Evolutionary conservation across 2,797 vertebrate species (phyloP), one percentile per base, ranked within the genome.

Genomic region (Artibeus lituratus): DNA sequence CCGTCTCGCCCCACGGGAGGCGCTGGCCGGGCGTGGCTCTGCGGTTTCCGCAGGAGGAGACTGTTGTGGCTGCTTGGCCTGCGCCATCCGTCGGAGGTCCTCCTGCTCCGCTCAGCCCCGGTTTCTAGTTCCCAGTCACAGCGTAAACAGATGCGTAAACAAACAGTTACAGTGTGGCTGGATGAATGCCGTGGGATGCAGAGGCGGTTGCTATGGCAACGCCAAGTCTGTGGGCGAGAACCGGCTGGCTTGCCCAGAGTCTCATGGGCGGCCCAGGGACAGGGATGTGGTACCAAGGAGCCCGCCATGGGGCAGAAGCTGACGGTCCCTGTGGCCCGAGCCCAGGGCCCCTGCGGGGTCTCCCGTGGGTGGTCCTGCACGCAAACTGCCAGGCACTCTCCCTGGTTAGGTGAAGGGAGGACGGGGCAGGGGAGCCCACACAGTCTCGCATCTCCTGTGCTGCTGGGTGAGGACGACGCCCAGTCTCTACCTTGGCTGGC

Each of bases 181-280:
- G 90, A 29, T 87, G 42, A 51, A 70, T 70, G 29, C 0, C 0
- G 7, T 10, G 39, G 65, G 85, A 59, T 49, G 53, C 83, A 65
- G 80, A 89, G 29, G 35, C 72, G 10, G 97, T 95, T 95, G 92
- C 96, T 73, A 84, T n/a, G 96, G 95, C 95, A 95, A 77, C 65
- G 0, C 57, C 69, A 72, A 47, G 44, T 59, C 76, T 42, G 51
- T 2, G 1, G 83, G 49, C 35, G 37, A n/a, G 24, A 88, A 35
- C 21, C 16, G 82, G 44, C n/a, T 91, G 1, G 26, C 83, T 76
- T 39, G 92, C 78, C 70, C 74, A 29, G 26, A 18, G 78, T 51
- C 95, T 94, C 19, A 16, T 35, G 19, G 55, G 39, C 62, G 22
- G 26, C 51, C 69, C 22, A 10, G 53, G 14, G 82, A 37, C 29